Percentiles rank a stretch among this genome's conserved stretches.
Evolutionary conservation across 2,113 vertebrate genomes (phyloP).

Genomic region (Lamprotornis superbus): DNA sequence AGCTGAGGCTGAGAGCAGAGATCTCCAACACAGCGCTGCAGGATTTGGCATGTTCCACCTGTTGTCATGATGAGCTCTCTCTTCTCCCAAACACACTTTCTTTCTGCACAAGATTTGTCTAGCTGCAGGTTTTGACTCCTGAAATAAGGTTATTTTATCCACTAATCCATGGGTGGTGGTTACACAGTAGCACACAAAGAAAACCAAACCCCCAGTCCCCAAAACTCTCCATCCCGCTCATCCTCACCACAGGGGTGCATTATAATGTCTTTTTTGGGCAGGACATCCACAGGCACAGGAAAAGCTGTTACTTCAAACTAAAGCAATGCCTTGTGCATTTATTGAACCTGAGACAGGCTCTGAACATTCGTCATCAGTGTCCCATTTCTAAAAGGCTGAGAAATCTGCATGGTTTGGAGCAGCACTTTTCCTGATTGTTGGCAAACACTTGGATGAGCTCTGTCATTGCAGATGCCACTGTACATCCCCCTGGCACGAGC

Average conservation of each 20-base stretch:
- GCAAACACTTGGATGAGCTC: neutral
- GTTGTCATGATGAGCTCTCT: neutral
- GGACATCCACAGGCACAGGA: neutral
- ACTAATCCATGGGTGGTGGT: neutral
- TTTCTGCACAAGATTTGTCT: neutral
- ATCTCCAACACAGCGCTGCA: rapidly evolving
- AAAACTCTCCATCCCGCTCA: rapidly evolving
- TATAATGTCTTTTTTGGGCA: neutral
- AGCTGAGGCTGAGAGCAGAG: neutral
- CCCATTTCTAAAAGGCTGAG: neutral
- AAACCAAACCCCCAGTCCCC: neutral
- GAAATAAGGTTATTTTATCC: neutral
- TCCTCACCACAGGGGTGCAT: rapidly evolving
- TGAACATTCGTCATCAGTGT: neutral
- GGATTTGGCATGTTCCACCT: neutral
- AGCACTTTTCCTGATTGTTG: neutral
- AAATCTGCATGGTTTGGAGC: neutral
- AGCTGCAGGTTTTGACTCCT: neutral
- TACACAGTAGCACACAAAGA: neutral
- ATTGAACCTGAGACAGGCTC: neutral
- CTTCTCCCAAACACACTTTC: neutral
- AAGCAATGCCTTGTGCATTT: neutral
- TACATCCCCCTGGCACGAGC: neutral
- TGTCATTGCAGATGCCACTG: neutral
- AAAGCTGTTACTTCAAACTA: neutral